Conservation (phyloP, 2,797 vertebrate genomes). For the Diglossa cyanea region DNA sequence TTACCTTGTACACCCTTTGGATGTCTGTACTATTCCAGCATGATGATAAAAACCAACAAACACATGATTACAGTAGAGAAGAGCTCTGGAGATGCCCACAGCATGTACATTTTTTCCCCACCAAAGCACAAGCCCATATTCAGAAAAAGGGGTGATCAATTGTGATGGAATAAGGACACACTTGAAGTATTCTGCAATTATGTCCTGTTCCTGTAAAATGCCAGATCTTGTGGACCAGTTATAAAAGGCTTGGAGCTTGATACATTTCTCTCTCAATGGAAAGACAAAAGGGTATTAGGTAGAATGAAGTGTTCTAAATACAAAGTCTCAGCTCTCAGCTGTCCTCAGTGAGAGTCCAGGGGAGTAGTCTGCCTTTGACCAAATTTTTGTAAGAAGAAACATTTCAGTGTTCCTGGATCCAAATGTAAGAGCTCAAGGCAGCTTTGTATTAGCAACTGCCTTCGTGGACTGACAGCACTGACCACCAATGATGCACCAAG, state of each 20-base stretch:
- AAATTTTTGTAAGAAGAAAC: neutral
- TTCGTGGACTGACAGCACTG: neutral
- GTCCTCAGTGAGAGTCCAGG: neutral
- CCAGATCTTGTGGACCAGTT: neutral
- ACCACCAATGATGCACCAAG: fast-evolving
- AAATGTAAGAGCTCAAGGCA: neutral
- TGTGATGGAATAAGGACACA: neutral
- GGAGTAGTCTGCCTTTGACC: neutral
- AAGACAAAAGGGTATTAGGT: neutral
- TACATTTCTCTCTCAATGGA: neutral
- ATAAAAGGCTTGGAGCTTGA: neutral
- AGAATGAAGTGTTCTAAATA: neutral
- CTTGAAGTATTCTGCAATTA: neutral
- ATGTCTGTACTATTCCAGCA: neutral
- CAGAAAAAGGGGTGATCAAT: neutral
- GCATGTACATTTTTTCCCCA: fast-evolving
- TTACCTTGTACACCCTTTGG: neutral
- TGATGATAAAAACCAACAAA: neutral
- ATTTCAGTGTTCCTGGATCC: neutral
- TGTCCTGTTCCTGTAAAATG: neutral
- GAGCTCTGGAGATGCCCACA: neutral
- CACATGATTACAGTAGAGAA: neutral
- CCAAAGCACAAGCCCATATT: neutral
- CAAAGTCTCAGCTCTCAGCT: neutral
- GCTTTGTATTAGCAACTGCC: neutral